These are phyloP conservation scores for Danaus chrysippus DNA, from an alignment of 2,888 invertebrate species.

Conservation along the genomic window DNA sequence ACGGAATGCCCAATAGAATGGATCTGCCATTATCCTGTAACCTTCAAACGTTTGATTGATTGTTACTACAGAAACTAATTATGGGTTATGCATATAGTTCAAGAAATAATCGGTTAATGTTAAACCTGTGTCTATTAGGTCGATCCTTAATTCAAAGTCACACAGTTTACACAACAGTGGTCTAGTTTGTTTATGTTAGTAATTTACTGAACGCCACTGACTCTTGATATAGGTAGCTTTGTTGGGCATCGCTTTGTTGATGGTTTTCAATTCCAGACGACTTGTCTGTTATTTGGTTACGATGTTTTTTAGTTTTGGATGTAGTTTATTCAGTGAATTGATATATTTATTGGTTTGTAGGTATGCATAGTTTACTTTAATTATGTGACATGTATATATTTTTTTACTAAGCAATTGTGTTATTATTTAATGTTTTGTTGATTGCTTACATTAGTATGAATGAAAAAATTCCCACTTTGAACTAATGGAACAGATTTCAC, in stretches of 20 bases:
- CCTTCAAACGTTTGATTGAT: conserved; percentile 2
- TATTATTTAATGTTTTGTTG: no score
- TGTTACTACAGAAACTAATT: background rate
- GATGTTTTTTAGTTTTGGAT: background rate
- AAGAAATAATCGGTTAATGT: conserved; percentile 23
- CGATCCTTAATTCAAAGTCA: conserved; percentile 63
- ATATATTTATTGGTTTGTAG: background rate
- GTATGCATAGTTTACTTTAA: no score
- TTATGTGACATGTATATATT: no score
- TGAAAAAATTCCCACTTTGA: no score
- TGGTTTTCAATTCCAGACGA: no score
- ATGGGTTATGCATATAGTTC: conserved; percentile 9
- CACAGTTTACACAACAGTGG: conserved; percentile 59
- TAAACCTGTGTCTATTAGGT: conserved; percentile 50
- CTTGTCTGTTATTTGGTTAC: no score
- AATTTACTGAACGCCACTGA: conserved; percentile 51
- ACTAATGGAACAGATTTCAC: no score
- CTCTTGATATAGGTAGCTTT: no score
- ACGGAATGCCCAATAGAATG: no score
- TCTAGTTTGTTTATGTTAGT: conserved; percentile 48
- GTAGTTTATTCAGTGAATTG: background rate
- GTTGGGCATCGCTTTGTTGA: no score
- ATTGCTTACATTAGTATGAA: no score
- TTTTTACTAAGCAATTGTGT: no score
- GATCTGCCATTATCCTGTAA: conserved; percentile 1